A percentile compares a stretch with the other conserved stretches of the same genome.
Conservation (phyloP, 1,140 invertebrate species). For the Uloborus diversus region DNA sequence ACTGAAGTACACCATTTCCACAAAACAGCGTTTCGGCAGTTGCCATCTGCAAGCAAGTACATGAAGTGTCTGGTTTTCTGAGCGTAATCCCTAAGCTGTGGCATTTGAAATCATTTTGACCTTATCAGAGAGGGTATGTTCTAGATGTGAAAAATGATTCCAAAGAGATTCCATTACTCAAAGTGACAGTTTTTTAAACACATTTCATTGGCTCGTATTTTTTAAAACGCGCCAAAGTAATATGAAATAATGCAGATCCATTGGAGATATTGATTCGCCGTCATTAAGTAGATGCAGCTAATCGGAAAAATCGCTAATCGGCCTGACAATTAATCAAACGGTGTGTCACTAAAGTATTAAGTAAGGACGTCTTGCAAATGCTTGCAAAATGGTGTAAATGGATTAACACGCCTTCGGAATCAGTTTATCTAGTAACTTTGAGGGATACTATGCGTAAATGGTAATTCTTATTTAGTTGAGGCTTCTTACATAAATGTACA, state of each 20-base stretch:
- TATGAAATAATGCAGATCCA: conserved; percentile 47
- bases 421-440: no score
- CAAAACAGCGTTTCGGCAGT: no score
- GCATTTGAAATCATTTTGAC: neutral
- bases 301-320: conserved; percentile 34
- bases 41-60: no score
- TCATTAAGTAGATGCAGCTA: conserved; percentile 8
- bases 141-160: conserved; percentile 39
- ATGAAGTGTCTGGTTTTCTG: no score
- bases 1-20: no score
- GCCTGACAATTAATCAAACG: conserved; percentile 23
- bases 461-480: no score
- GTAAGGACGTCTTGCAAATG: conserved; percentile 6
- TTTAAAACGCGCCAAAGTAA: neutral
- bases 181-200: conserved; percentile 40
- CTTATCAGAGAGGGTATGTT: neutral
- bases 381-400: neutral
- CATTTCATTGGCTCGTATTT: neutral
- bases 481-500: no score
- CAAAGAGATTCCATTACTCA: conserved; percentile 29
- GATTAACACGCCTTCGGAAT: no score
- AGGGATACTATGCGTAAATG: no score
- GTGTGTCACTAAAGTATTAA: conserved; percentile 26
- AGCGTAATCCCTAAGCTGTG: no score
- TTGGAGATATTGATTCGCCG: conserved; percentile 17